Conservation (phyloP, 2,888 invertebrate species). For the Aspidiotus rigidus region DNA sequence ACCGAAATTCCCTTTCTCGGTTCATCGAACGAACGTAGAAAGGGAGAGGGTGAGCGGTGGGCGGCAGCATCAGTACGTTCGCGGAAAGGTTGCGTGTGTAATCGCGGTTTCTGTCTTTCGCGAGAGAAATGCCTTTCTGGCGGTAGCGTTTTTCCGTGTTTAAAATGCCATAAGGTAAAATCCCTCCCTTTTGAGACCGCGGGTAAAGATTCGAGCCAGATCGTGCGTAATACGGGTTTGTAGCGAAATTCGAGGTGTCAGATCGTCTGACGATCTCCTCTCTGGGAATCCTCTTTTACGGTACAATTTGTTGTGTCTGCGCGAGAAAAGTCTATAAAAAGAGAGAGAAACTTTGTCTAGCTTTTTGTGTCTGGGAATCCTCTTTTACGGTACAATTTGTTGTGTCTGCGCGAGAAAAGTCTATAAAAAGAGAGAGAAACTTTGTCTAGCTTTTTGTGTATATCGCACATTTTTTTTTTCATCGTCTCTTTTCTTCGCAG, state of each 20-base stretch:
- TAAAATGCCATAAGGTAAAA: constrained; percentile 33
- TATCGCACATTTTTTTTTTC: neutral
- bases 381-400: constrained; percentile 28
- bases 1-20: too few relatives aligned
- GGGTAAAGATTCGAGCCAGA: constrained; percentile 21
- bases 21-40: too few relatives aligned
- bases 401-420: constrained; percentile 22
- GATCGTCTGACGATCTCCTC: constrained; percentile 29
- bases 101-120: too few relatives aligned
- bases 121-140: constrained; percentile 19
- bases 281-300: constrained; percentile 26
- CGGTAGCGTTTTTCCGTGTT: constrained; percentile 1
- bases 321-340: constrained; percentile 5
- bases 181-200: constrained; percentile 31
- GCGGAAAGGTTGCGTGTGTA: too few relatives aligned
- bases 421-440: constrained; percentile 16
- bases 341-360: constrained; percentile 26
- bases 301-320: constrained; percentile 32
- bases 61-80: too few relatives aligned
- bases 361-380: constrained; percentile 10
- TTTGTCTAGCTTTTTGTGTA: constrained; percentile 21
- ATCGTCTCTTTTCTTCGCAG: too few relatives aligned
- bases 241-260: constrained; percentile 21
- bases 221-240: constrained; percentile 21
- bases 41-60: too few relatives aligned